Evolutionary conservation across 1,140 invertebrate species (phyloP), one percentile per base, ranked within the genome.

Genomic region (Phocides pigmalion): DNA sequence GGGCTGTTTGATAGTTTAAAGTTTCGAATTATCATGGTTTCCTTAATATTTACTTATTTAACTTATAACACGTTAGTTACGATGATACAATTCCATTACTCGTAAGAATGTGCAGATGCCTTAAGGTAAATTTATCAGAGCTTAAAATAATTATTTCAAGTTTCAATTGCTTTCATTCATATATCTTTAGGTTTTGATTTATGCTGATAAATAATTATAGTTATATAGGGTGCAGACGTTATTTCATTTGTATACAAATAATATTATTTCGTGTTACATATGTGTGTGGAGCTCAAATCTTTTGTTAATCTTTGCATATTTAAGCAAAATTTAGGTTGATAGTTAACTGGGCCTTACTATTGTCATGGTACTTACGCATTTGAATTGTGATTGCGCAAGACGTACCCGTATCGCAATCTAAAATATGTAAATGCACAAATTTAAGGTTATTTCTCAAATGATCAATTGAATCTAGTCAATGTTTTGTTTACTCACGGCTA

Each of bases 301-400:
- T 35, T 35, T 35, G 32, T 35, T 35, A 35, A 35, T n/a, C n/a
- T 6, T 44, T 16, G 17, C 9, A 28, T 8, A 28, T 28, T 49
- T 32, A 49, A 49, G 12, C 47, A 49, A 28, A 25, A 49, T 46
- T 49, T 22, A 20, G 6, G 8, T 47, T 19, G 42, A 42, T 37
- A 46, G 15, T 12, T 62, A 50, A 11, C 14, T 47, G 14, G 11
- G 37, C 9, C 25, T 3, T 28, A 49, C 49, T 28, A 28, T 12
- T 32, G 28, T 50, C 16, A 50, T n/a, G 25, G 47, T 89, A 91
- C 87, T 90, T 86, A 90, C 87, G 78, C 86, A 90, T 88, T 74
- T 89, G 87, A 81, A 89, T 90, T 51, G 89, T 90, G 79, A 90
- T 89, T 80, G 84, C 84, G 74, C 87, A 89, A 88, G 85, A 81